Conservation (phyloP, 2,888 invertebrate species). For the Eupithecia dodoneata region DNA sequence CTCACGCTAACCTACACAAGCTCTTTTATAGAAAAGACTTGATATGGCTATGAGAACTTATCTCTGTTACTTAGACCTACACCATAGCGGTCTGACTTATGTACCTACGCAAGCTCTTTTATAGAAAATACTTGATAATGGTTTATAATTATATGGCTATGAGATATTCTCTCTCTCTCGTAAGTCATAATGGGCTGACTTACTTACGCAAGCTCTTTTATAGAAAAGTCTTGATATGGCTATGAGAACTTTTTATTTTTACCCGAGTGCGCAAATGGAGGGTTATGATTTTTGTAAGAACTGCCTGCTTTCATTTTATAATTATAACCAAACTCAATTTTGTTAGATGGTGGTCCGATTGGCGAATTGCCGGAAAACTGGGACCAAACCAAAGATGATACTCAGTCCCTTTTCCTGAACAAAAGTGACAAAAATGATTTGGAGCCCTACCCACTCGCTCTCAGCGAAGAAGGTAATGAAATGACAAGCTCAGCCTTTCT, state of each 20-base stretch:
- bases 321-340: constrained; percentile 31
- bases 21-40: background rate
- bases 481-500: constrained; percentile 31
- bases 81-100: background rate
- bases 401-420: constrained; percentile 80
- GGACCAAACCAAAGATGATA: constrained; percentile 83
- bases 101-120: background rate
- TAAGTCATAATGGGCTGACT: no score
- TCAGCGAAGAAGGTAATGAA: constrained; percentile 79
- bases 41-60: background rate
- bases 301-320: background rate
- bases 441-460: constrained; percentile 80
- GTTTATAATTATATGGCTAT: background rate
- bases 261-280: background rate
- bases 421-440: constrained; percentile 83
- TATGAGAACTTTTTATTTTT: background rate
- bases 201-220: background rate
- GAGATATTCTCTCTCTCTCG: background rate
- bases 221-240: background rate
- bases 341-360: constrained; percentile 73
- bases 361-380: constrained; percentile 81
- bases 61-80: background rate
- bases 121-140: background rate
- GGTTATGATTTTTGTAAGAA: background rate
- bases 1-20: background rate